phyloP scores from a whole-genome alignment of 1,140 invertebrate genomes.

The Thrips palmi region DNA sequence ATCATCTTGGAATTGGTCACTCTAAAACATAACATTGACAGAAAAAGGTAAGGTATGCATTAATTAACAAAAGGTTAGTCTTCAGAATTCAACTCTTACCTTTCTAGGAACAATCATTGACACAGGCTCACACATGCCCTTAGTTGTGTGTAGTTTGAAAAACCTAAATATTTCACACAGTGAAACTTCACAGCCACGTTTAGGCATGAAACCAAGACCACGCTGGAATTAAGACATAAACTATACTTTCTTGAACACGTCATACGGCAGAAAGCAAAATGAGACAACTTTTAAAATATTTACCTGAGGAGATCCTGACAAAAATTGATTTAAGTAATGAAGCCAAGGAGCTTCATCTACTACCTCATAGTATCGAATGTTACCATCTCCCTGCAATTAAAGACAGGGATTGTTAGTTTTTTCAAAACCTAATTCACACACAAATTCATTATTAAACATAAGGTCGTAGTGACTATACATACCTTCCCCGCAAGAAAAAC shows the following conservation, averaged over 20 bases:
- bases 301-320: conserved; percentile 72
- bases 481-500: conserved; percentile 68
- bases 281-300: conserved; percentile 7
- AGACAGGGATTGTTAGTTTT: not conserved
- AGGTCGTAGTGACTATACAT: conserved; percentile 14
- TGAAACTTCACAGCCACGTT: conserved; percentile 66
- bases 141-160: conserved; percentile 79
- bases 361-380: conserved; percentile 88
- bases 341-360: conserved; percentile 66
- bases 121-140: conserved; percentile 73
- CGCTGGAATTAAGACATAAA: conserved; percentile 35
- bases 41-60: not conserved
- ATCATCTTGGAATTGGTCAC: conserved; percentile 68
- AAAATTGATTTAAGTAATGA: conserved; percentile 78
- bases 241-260: not conserved
- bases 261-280: conserved; percentile 3
- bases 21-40: conserved; percentile 26
- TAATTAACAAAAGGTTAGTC: not conserved
- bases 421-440: not conserved
- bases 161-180: conserved; percentile 79
- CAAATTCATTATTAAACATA: conserved; percentile 4
- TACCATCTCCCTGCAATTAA: conserved; percentile 70
- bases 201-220: conserved; percentile 82
- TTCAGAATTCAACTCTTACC: conserved; percentile 23
- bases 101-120: conserved; percentile 88